phyloP scores from a whole-genome alignment of 1,140 invertebrate genomes.

The Coenobita brevimanus region DNA sequence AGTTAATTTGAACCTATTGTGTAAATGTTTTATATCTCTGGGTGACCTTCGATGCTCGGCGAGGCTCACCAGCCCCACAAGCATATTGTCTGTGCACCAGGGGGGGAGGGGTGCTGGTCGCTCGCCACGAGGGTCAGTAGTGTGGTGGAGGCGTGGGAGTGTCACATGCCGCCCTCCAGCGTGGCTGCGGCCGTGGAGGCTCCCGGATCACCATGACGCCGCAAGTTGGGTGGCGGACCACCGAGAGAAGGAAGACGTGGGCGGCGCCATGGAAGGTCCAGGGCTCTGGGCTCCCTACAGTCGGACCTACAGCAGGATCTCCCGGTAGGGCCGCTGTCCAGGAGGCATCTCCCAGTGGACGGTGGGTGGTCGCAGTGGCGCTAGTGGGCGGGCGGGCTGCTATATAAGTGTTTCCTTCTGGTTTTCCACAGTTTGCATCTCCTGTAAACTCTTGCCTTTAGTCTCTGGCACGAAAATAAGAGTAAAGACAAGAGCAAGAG shows the following conservation, averaged over 20 bases:
- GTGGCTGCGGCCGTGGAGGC: slow-evolving; percentile 54
- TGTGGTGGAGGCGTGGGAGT: slow-evolving; percentile 14
- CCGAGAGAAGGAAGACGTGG: slow-evolving; percentile 51
- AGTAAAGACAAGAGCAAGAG: slow-evolving; percentile 88
- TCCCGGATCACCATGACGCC: slow-evolving; percentile 34
- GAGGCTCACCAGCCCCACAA: too few relatives aligned
- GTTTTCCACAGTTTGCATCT: slow-evolving; percentile 79
- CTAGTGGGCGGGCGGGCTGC: slow-evolving; percentile 68
- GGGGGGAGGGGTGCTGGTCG: background rate
- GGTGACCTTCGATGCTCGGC: too few relatives aligned
- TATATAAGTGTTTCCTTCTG: slow-evolving; percentile 69
- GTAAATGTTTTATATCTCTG: slow-evolving; percentile 1
- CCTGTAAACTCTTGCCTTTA: slow-evolving; percentile 89
- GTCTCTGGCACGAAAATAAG: slow-evolving; percentile 92
- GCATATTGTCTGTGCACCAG: too few relatives aligned
- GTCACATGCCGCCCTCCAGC: slow-evolving; percentile 47
- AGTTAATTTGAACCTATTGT: slow-evolving; percentile 52
- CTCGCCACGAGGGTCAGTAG: background rate
- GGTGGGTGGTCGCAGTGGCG: slow-evolving; percentile 68
- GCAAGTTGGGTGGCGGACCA: slow-evolving; percentile 43
- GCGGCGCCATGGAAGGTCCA: slow-evolving; percentile 27
- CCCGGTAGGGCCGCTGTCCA: slow-evolving; percentile 68
- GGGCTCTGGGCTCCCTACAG: slow-evolving; percentile 45
- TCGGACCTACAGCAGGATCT: slow-evolving; percentile 67
- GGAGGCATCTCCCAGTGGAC: slow-evolving; percentile 69